These are phyloP conservation scores for Scotopteryx bipunctaria DNA, from an alignment of 2,888 invertebrate species.

Conservation along the genomic window DNA sequence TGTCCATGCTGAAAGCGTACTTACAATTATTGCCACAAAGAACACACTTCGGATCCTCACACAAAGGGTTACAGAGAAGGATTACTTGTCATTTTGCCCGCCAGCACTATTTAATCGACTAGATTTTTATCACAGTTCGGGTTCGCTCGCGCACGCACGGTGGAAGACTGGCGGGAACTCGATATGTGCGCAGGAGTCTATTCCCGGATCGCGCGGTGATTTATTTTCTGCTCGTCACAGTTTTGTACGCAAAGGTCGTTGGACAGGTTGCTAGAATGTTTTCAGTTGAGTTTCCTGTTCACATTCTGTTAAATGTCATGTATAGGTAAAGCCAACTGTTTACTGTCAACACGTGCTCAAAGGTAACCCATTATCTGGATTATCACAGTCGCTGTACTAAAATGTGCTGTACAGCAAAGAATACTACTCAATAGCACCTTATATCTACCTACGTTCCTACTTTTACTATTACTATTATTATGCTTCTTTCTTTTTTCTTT, in stretches of 20 bases:
- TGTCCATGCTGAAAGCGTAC: conserved; percentile 57
- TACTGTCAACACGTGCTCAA: not conserved
- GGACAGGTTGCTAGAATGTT: conserved; percentile 67
- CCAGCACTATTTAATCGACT: conserved; percentile 61
- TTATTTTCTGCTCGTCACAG: conserved; percentile 70
- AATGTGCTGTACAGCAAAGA: too few relatives aligned
- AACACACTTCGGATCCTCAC: conserved; percentile 56
- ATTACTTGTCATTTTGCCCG: conserved; percentile 74
- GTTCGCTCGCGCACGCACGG: conserved; percentile 55
- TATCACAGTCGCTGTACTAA: too few relatives aligned
- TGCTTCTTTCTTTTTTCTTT: too few relatives aligned
- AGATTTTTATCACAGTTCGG: conserved; percentile 72
- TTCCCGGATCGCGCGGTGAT: conserved; percentile 64
- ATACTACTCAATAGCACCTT: too few relatives aligned
- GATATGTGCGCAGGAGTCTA: conserved; percentile 70
- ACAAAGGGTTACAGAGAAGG: conserved; percentile 54
- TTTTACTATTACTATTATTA: too few relatives aligned
- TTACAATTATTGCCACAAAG: conserved; percentile 69
- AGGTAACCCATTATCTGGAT: too few relatives aligned
- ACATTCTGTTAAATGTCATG: conserved; percentile 27
- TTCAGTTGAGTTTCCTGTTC: conserved; percentile 38
- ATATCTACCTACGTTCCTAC: too few relatives aligned
- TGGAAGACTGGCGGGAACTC: conserved; percentile 71
- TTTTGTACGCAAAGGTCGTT: conserved; percentile 80
- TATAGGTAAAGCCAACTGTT: conserved; percentile 3